A percentile compares a stretch with the other conserved stretches of the same genome.
phyloP scores from a whole-genome alignment of 2,797 vertebrate species.

The Chaetodon trifasciatus region DNA sequence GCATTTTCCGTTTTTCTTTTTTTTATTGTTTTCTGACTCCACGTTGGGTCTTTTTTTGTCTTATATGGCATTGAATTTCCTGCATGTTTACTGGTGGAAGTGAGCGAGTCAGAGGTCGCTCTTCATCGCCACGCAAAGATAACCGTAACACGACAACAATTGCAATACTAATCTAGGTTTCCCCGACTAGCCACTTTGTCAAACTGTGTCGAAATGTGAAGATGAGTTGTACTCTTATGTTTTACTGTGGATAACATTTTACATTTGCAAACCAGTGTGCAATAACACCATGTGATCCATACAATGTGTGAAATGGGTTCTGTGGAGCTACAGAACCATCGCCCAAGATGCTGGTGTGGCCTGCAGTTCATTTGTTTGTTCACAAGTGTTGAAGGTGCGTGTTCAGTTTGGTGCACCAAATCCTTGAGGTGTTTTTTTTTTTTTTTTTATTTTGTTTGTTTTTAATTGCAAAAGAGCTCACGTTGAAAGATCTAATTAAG shows the following conservation, averaged over 20 bases:
- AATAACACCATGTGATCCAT: constrained; percentile 71
- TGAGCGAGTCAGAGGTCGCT: constrained; percentile 60
- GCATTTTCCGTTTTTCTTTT: constrained; percentile 15
- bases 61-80: constrained; percentile 53
- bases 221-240: constrained; percentile 61
- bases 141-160: constrained; percentile 62
- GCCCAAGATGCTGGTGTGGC: constrained; percentile 62
- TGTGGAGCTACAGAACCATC: constrained; percentile 51
- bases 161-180: constrained; percentile 71
- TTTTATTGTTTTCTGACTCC: constrained; percentile 32
- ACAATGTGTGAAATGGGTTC: constrained; percentile 42
- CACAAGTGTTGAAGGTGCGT: constrained; percentile 36
- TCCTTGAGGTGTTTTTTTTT: constrained; percentile 4
- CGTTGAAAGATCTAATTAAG: constrained; percentile 46
- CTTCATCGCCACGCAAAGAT: constrained; percentile 65
- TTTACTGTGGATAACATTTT: constrained; percentile 73
- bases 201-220: constrained; percentile 77
- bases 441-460: background rate
- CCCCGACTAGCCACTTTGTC: constrained; percentile 69
- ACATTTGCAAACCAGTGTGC: constrained; percentile 76
- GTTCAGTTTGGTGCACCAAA: constrained; percentile 58
- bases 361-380: constrained; percentile 54
- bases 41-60: constrained; percentile 53
- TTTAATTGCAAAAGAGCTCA: constrained; percentile 25
- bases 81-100: constrained; percentile 79